Evolutionary conservation across 2,113 vertebrate species (phyloP), one percentile per base, ranked within the genome.

Genomic region (Brachirus orientalis): DNA sequence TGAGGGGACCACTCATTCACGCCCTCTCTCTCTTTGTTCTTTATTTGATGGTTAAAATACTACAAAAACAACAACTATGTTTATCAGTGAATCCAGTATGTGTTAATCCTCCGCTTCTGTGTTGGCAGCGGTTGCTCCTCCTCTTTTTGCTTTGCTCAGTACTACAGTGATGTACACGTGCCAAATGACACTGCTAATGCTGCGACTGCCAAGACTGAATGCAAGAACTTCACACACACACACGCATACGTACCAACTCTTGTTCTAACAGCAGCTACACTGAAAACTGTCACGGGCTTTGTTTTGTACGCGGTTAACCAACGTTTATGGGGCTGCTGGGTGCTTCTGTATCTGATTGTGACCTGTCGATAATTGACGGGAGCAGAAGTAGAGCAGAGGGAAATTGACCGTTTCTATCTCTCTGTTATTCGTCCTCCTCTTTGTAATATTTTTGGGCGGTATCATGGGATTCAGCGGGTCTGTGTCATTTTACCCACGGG

Each of bases 171-270:
- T 63, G 60, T 59, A 71, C 53, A 38, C 37, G 84, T 87, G 86
- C 86, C 84, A 89, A 89, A 86, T 67, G 78, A 85, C 76, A 77
- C 78, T 67, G 79, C 89, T 83, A 65, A 38, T 6, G 77, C 75
- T 69, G 72, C 58, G 4, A 81, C 75, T 83, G 83, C 79, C 65
- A 75, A 56, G 58, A 38, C 48, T 12, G 22, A 84, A 60, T 37
- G 57, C 72, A 58, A 82, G 20, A 79, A 60, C 63, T 44, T 33
- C 45, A 61, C 59, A 55, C 72, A 48, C 35, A 20, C 28, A n/a
- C n/a, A n/a, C n/a, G n/a, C n/a, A n/a, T n/a, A n/a, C n/a, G n/a
- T n/a, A 1, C 19, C 44, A 5, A 55, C 47, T 50, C 51, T 43
- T 43, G 45, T 57, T 43, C 22, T 41, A 48, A 64, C 46, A 65